Conservation (phyloP, 2,797 vertebrate species). For the Lepidocolaptes lacrymiger region DNA sequence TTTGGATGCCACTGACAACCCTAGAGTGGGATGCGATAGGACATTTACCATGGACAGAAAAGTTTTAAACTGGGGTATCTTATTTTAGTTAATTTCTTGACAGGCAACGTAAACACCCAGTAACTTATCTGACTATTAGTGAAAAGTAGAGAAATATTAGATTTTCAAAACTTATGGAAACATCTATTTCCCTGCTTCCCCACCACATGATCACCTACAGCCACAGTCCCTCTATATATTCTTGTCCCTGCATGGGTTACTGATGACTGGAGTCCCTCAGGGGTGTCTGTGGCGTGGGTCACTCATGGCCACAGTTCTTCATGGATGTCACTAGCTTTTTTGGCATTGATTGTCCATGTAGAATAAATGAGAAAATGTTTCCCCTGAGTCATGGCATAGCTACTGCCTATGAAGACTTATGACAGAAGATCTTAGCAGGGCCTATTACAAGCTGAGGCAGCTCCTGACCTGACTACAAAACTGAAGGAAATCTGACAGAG, state of each 20-base stretch:
- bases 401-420: rapidly evolving
- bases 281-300: rapidly evolving
- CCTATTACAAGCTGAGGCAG: not conserved
- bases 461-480: not conserved
- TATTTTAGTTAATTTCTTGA: not conserved
- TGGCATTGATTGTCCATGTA: not conserved
- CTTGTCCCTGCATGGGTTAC: not conserved
- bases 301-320: not conserved
- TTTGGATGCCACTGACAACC: not conserved
- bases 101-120: not conserved
- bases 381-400: rapidly evolving
- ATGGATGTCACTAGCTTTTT: not conserved
- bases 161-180: not conserved
- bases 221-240: not conserved
- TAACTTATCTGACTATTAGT: not conserved
- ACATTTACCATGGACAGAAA: not conserved
- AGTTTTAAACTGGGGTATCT: not conserved
- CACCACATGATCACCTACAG: not conserved
- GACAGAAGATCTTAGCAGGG: not conserved
- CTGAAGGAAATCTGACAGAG: not conserved
- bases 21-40: not conserved
- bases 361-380: not conserved
- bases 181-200: not conserved
- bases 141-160: not conserved
- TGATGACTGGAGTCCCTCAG: rapidly evolving